phyloP scores from a whole-genome alignment of 1,140 invertebrate genomes.

The Acarapis woodi region DNA sequence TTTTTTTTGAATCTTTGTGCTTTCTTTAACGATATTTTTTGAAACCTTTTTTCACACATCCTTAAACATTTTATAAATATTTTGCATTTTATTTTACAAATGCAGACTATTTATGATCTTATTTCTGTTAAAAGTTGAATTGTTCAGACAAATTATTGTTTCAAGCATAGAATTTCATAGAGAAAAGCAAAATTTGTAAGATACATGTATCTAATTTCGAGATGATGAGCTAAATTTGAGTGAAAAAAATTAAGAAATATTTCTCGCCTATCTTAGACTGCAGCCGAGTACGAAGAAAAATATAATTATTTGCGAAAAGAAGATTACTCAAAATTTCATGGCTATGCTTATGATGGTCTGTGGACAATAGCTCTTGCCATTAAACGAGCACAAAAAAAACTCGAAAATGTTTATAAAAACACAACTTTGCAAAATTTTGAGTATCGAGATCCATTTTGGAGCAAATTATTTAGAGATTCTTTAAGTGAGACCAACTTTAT shows the following conservation, averaged over 20 bases:
- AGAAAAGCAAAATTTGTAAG: too few relatives aligned
- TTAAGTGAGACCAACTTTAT: constrained; percentile 67
- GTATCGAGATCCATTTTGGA: constrained; percentile 60
- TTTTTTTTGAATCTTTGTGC: too few relatives aligned
- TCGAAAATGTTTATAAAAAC: constrained; percentile 14
- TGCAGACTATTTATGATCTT: too few relatives aligned
- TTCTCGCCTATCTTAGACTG: constrained; percentile 28
- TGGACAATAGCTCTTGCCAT: constrained; percentile 82
- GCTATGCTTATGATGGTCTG: constrained; percentile 86
- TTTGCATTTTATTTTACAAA: too few relatives aligned
- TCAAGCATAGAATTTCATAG: too few relatives aligned
- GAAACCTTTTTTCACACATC: too few relatives aligned
- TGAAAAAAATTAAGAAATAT: neutral
- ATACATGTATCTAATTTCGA: too few relatives aligned
- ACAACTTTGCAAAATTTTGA: constrained; percentile 33
- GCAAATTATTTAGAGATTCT: constrained; percentile 50
- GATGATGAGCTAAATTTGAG: too few relatives aligned
- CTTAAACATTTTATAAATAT: too few relatives aligned
- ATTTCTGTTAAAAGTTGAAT: too few relatives aligned
- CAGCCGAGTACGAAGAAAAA: constrained; percentile 50
- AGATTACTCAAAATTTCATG: constrained; percentile 77
- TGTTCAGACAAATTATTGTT: too few relatives aligned
- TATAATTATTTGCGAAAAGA: constrained; percentile 43
- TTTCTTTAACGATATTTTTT: too few relatives aligned
- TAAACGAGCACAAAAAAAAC: constrained; percentile 43